Evolutionary conservation across 1,140 invertebrate genomes (phyloP), one percentile per base, ranked within the genome.

Genomic region (Cotesia typhae): DNA sequence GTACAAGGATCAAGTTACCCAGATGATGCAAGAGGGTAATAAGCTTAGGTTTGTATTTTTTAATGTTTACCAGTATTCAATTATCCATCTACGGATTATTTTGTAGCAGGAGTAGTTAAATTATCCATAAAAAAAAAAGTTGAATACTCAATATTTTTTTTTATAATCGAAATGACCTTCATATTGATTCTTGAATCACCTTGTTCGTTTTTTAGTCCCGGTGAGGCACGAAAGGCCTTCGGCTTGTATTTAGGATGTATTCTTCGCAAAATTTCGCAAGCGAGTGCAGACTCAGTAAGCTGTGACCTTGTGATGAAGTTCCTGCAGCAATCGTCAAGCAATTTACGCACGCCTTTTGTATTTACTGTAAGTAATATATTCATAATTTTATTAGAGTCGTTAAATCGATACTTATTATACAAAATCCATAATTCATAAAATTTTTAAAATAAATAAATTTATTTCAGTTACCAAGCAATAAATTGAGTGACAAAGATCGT

Each of bases 231-330:
- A 7, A 92, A 92, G 82, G 92, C 93, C 1, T 96, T 97, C 84
- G 92, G 93, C 4, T 90, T 94, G 78, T 97, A 95, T 87, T 87
- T 97, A 70, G 90, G 92, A 66, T 90, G 92, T 76, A 91, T 96
- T 71, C 88, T 96, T 73, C 86, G 89, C 5, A 91, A 91, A 81
- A 90, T 93, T 77, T 89, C 90, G 41, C 89, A 91, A 66, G 88
- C 88, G 36, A 88, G 88, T 52, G 85, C 87, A 53, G 89, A 90
- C 80, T 73, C 81, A 10, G 79, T 79, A 2, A 84, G 81, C 38
- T 86, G 92, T 28, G 92, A 92, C 78, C 89, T 95, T 69, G 92
- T 96, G 68, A 88, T 95, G 67, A 93, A 94, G 75, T 96, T 97
- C 88, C 88, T 97, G 52, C 93, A 94, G 78, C 91, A 93, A 75